A percentile compares a stretch with the other conserved stretches of the same genome.
Evolutionary conservation across 2,797 vertebrate genomes (phyloP).

Genomic region (Limosa lapponica): DNA sequence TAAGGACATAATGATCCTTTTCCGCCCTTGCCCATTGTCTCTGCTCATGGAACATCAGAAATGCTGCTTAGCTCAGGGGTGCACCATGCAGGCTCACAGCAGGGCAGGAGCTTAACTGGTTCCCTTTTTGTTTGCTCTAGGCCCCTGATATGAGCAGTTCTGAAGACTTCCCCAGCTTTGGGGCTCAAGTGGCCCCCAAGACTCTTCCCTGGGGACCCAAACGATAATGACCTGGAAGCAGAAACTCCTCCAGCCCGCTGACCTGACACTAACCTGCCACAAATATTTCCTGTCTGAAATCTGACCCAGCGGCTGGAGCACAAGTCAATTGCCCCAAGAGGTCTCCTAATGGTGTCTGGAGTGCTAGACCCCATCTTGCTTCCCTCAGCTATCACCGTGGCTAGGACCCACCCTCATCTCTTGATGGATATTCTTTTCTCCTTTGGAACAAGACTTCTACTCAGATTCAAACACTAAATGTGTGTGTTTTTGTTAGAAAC

Average conservation of each 20-base stretch:
- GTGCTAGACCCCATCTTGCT: slow-evolving; percentile 55
- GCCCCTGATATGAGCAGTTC: slow-evolving; percentile 99
- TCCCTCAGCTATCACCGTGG: slow-evolving; percentile 54
- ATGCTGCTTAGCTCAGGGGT: not conserved
- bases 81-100: accelerated
- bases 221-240: slow-evolving; percentile 88
- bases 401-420: slow-evolving; percentile 64
- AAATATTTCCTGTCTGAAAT: slow-evolving; percentile 70
- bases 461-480: slow-evolving; percentile 73
- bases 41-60: not conserved
- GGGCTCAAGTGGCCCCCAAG: slow-evolving; percentile 91
- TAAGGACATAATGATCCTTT: not conserved
- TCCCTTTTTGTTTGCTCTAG: slow-evolving; percentile 77
- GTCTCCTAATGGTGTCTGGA: slow-evolving; percentile 78
- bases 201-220: slow-evolving; percentile 98
- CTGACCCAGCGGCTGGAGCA: slow-evolving; percentile 76
- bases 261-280: slow-evolving; percentile 64
- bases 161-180: slow-evolving; percentile 98
- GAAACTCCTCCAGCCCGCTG: slow-evolving; percentile 78
- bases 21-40: accelerated
- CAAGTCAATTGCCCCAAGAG: slow-evolving; percentile 71
- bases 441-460: slow-evolving; percentile 59
- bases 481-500: slow-evolving; percentile 61
- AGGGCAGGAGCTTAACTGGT: slow-evolving; percentile 38
- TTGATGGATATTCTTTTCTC: slow-evolving; percentile 55